Percentiles rank a stretch among this genome's conserved stretches.
phyloP scores from a whole-genome alignment of 1,140 invertebrate genomes.

The Drosophila nasuta region DNA sequence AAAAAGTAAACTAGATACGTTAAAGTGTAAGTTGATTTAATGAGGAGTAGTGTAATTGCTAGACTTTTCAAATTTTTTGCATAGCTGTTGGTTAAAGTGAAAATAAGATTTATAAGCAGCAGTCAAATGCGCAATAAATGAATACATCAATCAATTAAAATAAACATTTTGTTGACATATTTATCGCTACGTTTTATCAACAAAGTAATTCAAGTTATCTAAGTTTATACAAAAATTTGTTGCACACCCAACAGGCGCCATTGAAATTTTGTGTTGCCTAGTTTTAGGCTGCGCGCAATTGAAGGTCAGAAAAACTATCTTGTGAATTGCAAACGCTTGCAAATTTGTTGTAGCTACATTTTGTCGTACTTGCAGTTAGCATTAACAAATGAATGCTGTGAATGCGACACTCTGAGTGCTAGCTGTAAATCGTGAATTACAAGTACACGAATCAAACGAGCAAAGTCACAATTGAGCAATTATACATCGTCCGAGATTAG shows the following conservation, averaged over 20 bases:
- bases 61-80: no score
- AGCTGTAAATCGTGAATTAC: conserved; percentile 27
- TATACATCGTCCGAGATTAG: conserved; percentile 4
- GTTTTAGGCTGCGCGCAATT: conserved; percentile 3
- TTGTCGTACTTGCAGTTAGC: conserved; percentile 8
- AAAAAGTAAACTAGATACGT: background rate
- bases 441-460: background rate
- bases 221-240: background rate
- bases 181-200: no score
- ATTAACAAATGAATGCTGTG: conserved; percentile 3
- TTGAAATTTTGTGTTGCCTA: background rate
- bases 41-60: background rate
- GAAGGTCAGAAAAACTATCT: background rate
- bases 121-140: no score
- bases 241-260: conserved; percentile 4
- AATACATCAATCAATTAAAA: no score
- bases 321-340: conserved; percentile 2
- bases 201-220: no score
- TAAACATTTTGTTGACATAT: no score
- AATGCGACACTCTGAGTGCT: conserved; percentile 10
- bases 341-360: conserved; percentile 20
- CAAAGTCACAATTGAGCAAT: conserved; percentile 9
- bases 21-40: background rate
- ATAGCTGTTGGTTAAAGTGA: no score
- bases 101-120: no score